These are phyloP conservation scores for Cottoperca gobio DNA, from an alignment of 2,797 vertebrate species.

Conservation along the genomic window DNA sequence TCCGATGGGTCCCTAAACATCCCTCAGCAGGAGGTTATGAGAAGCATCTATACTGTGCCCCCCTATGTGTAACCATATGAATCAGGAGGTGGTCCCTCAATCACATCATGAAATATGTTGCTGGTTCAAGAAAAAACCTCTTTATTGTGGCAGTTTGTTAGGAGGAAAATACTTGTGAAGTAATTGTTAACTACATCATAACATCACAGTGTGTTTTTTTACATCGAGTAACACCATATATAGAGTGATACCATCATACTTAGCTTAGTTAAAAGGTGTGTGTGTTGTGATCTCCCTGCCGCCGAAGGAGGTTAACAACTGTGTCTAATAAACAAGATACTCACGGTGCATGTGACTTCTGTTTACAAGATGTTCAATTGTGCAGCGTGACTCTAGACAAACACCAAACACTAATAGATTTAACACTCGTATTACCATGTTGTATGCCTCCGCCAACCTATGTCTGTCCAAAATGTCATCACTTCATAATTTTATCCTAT, in stretches of 20 bases:
- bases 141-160: neutral
- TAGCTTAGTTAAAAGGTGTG: neutral
- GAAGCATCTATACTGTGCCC: neutral
- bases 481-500: too few relatives aligned
- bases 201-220: neutral
- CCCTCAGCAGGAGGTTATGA: neutral
- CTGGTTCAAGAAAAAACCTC: constrained; percentile 5
- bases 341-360: neutral
- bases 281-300: neutral
- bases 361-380: neutral
- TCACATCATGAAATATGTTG: neutral
- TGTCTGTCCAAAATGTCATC: too few relatives aligned
- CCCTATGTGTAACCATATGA: neutral
- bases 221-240: neutral
- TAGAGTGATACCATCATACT: neutral
- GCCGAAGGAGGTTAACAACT: neutral
- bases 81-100: neutral
- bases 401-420: neutral
- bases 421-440: too few relatives aligned
- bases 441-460: too few relatives aligned
- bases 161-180: neutral
- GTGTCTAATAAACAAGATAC: neutral
- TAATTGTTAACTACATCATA: neutral
- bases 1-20: constrained; percentile 2
- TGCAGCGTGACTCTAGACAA: neutral